These are phyloP conservation scores for Hypselothyrea guttata DNA, from an alignment of 2,888 invertebrate species.

Conservation along the genomic window DNA sequence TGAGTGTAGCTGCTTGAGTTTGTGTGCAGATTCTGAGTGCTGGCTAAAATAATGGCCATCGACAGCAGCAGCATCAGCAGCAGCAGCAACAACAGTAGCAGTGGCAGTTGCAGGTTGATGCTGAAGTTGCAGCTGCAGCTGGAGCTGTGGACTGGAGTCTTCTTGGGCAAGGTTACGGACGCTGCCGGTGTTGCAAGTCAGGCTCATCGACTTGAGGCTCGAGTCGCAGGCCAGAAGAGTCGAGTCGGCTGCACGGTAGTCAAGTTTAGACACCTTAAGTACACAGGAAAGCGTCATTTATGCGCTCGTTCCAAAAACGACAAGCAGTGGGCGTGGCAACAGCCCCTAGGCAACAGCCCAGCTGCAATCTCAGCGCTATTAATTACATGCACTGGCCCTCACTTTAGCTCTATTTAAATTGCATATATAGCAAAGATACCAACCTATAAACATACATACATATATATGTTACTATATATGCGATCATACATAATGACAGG, in stretches of 20 bases:
- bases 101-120: not conserved
- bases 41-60: slow-evolving; percentile 70
- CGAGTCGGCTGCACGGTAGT: slow-evolving; percentile 58
- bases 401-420: slow-evolving; percentile 52
- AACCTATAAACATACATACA: slow-evolving; percentile 1
- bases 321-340: slow-evolving; percentile 66
- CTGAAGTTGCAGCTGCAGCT: slow-evolving; percentile 4
- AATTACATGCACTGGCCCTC: slow-evolving; percentile 58
- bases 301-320: slow-evolving; percentile 67
- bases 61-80: slow-evolving; percentile 55
- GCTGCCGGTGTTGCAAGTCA: slow-evolving; percentile 31
- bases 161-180: slow-evolving; percentile 72
- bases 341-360: slow-evolving; percentile 1
- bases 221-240: not conserved
- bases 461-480: slow-evolving; percentile 2
- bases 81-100: slow-evolving; percentile 41
- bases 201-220: not conserved
- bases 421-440: slow-evolving; percentile 18
- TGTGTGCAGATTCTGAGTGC: slow-evolving; percentile 26
- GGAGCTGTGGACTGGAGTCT: slow-evolving; percentile 38
- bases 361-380: slow-evolving; percentile 40
- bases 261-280: slow-evolving; percentile 78
- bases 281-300: slow-evolving; percentile 78
- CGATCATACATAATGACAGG: slow-evolving; percentile 5
- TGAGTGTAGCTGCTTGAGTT: no score